Evolutionary conservation across 1,140 invertebrate species (phyloP).

Genomic region (Microplitis demolitor): DNA sequence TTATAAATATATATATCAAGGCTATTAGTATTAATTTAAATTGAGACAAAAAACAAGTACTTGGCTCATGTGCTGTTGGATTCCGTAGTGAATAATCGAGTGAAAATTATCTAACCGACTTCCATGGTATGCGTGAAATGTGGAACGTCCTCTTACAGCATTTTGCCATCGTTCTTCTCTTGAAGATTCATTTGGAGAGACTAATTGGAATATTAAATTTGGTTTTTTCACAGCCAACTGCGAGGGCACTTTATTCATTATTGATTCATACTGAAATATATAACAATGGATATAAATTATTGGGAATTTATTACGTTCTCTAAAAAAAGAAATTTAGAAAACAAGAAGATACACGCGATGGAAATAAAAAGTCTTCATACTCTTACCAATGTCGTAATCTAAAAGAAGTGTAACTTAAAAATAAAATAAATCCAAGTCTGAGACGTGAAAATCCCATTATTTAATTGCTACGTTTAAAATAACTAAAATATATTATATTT

Average conservation of each 20-base stretch:
- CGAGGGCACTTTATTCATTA: constrained; percentile 61
- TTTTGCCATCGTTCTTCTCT: constrained; percentile 66
- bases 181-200: constrained; percentile 60
- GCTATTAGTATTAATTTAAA: background rate
- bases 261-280: constrained; percentile 61
- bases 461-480: too few relatives aligned
- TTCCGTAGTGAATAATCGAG: constrained; percentile 78
- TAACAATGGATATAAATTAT: background rate
- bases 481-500: too few relatives aligned
- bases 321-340: too few relatives aligned
- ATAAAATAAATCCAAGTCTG: too few relatives aligned
- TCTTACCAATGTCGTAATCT: too few relatives aligned
- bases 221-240: constrained; percentile 60
- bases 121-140: constrained; percentile 78
- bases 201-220: constrained; percentile 71
- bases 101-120: constrained; percentile 81
- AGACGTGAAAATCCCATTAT: background rate
- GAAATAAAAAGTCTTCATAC: too few relatives aligned
- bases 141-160: constrained; percentile 61
- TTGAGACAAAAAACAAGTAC: constrained; percentile 52
- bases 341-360: too few relatives aligned
- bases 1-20: constrained; percentile 12
- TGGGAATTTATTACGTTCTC: background rate
- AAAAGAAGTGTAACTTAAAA: too few relatives aligned
- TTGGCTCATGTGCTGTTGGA: constrained; percentile 78